Evolutionary conservation across 1,140 invertebrate species (phyloP).

Genomic region (Patella vulgata): DNA sequence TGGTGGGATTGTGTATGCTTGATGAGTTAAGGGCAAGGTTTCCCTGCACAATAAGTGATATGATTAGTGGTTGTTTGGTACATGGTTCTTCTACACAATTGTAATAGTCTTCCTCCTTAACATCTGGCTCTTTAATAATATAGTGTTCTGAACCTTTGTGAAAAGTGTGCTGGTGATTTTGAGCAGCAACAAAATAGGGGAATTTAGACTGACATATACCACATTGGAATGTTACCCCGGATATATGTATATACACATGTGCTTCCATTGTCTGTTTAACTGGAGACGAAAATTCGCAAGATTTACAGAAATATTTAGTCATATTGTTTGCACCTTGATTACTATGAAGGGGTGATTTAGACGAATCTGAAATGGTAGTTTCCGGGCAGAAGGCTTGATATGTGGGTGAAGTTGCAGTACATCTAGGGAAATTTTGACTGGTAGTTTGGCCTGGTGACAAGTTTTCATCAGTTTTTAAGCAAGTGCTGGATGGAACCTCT

Average conservation of each 20-base stretch:
- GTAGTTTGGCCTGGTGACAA: too few species aligned
- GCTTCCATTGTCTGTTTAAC: slow-evolving; percentile 39
- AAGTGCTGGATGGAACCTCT: too few species aligned
- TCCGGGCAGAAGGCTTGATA: too few species aligned
- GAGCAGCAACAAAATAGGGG: slow-evolving; percentile 29
- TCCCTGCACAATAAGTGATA: background rate
- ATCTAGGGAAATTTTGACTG: too few species aligned
- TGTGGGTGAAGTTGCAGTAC: too few species aligned
- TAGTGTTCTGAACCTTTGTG: slow-evolving; percentile 37
- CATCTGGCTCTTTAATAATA: slow-evolving; percentile 32
- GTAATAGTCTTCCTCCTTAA: slow-evolving; percentile 38
- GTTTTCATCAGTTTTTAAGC: too few species aligned
- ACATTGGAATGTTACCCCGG: slow-evolving; percentile 44
- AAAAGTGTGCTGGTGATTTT: slow-evolving; percentile 34
- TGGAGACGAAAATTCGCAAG: slow-evolving; percentile 36
- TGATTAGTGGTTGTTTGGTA: background rate
- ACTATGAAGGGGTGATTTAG: too few species aligned
- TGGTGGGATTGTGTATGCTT: slow-evolving; percentile 6
- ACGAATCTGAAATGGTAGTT: too few species aligned
- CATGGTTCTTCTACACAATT: slow-evolving; percentile 22
- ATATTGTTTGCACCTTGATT: too few species aligned
- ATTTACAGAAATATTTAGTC: slow-evolving; percentile 30
- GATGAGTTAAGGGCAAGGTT: background rate
- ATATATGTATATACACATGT: slow-evolving; percentile 47
- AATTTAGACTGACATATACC: slow-evolving; percentile 38